These are phyloP conservation scores for Drosophila subquinaria DNA, from an alignment of 2,888 invertebrate genomes.

Conservation along the genomic window DNA sequence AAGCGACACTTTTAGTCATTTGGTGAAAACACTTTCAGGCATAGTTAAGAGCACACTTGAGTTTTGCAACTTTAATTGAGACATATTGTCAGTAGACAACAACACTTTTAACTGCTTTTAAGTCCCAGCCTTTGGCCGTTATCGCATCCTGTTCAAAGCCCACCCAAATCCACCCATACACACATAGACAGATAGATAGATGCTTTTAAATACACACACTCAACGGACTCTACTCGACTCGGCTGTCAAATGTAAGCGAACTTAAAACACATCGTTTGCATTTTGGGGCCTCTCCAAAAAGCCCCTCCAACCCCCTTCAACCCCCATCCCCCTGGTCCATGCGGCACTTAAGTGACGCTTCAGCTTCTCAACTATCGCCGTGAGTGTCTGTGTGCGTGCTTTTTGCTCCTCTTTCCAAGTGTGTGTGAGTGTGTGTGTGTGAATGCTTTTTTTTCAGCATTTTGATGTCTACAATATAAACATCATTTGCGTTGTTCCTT, in stretches of 20 bases:
- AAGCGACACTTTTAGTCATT: constrained; percentile 15
- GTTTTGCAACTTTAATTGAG: constrained; percentile 72
- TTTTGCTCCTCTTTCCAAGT: constrained; percentile 54
- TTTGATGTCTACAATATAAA: constrained; percentile 77
- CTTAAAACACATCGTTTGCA: constrained; percentile 81
- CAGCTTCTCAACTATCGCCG: constrained; percentile 74
- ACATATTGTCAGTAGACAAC: constrained; percentile 52
- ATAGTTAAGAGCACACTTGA: constrained; percentile 46
- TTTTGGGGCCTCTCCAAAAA: constrained; percentile 46
- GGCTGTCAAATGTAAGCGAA: constrained; percentile 80
- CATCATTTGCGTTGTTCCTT: constrained; percentile 79
- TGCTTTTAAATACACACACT: constrained; percentile 76
- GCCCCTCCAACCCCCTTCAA: neutral
- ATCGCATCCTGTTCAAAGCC: constrained; percentile 58
- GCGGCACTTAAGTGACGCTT: constrained; percentile 78
- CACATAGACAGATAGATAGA: constrained; percentile 53
- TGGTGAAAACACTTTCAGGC: constrained; percentile 45
- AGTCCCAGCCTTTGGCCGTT: constrained; percentile 9
- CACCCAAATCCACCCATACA: constrained; percentile 28
- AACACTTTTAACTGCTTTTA: constrained; percentile 57
- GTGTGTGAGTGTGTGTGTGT: constrained; percentile 19
- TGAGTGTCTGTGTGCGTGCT: constrained; percentile 62
- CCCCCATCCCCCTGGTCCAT: constrained; percentile 17
- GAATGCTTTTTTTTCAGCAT: constrained; percentile 49
- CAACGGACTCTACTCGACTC: constrained; percentile 62